phyloP scores from a whole-genome alignment of 2,797 vertebrate species.

The Nannoperca australis region DNA sequence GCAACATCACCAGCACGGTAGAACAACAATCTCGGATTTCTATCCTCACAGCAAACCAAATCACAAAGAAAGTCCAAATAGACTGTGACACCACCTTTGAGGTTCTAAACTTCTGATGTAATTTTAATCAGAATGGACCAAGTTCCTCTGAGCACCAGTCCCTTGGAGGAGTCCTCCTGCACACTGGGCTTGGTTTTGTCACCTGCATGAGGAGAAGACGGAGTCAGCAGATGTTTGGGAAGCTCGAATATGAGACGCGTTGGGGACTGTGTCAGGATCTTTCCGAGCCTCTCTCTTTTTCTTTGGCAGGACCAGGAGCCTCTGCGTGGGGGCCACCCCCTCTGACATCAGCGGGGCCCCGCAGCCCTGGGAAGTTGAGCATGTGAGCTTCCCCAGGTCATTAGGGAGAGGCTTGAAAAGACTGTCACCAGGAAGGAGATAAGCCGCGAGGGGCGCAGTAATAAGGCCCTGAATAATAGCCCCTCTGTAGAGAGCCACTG shows the following conservation, averaged over 20 bases:
- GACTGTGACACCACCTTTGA: constrained; percentile 19
- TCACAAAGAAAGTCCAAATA: constrained; percentile 24
- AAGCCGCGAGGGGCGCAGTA: constrained; percentile 86
- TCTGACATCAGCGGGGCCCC: constrained; percentile 85
- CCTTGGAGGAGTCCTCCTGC: constrained; percentile 21
- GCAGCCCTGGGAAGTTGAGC: constrained; percentile 89
- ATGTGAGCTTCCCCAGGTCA: constrained; percentile 90
- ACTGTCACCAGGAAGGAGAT: constrained; percentile 90
- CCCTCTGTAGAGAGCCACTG: constrained; percentile 87
- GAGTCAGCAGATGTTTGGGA: constrained; percentile 1
- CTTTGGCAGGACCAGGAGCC: constrained; percentile 75
- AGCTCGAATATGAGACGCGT: constrained; percentile 25
- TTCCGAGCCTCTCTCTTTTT: constrained; percentile 62
- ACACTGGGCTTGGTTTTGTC: constrained; percentile 16
- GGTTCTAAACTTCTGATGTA: constrained; percentile 15
- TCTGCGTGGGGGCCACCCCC: constrained; percentile 76
- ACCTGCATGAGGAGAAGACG: constrained; percentile 47
- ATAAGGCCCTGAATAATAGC: constrained; percentile 87
- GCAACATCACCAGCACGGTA: background rate
- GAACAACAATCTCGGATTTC: constrained; percentile 3
- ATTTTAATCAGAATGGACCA: constrained; percentile 50
- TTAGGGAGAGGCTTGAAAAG: constrained; percentile 90
- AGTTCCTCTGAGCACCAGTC: background rate
- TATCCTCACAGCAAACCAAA: background rate
- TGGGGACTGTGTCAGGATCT: constrained; percentile 39